Conservation (phyloP, 2,888 invertebrate genomes). For the Ophion costatus region DNA sequence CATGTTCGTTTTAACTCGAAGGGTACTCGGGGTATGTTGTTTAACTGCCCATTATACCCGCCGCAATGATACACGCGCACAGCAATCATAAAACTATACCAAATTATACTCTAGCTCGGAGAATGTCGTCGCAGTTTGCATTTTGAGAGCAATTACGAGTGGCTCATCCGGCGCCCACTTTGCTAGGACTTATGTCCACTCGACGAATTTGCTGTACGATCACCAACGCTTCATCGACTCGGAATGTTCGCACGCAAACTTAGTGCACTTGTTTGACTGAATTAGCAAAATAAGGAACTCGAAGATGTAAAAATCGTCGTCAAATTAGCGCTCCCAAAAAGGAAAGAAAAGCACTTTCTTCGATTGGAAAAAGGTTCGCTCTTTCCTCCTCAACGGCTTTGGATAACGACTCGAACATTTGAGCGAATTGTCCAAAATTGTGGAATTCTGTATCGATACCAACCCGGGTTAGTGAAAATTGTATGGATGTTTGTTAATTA, state of each 20-base stretch:
- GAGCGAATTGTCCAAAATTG: too few relatives aligned
- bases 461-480: too few relatives aligned
- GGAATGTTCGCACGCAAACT: not conserved
- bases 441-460: too few relatives aligned
- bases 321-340: not conserved
- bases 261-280: not conserved
- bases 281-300: not conserved
- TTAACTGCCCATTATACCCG: conserved; percentile 48
- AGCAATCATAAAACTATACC: conserved; percentile 54
- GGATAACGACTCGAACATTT: too few relatives aligned
- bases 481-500: too few relatives aligned
- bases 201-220: conserved; percentile 15
- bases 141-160: conserved; percentile 24
- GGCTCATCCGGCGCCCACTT: conserved; percentile 78
- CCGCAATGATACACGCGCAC: conserved; percentile 42
- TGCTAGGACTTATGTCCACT: conserved; percentile 63
- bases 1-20: conserved; percentile 21
- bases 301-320: not conserved
- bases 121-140: conserved; percentile 9
- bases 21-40: conserved; percentile 30
- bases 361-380: too few relatives aligned
- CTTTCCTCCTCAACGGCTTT: too few relatives aligned
- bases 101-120: conserved; percentile 36
- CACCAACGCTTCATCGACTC: conserved; percentile 17
- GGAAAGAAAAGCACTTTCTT: too few relatives aligned